Evolutionary conservation across 2,888 invertebrate species (phyloP).

Genomic region (Rotaria macrura): DNA sequence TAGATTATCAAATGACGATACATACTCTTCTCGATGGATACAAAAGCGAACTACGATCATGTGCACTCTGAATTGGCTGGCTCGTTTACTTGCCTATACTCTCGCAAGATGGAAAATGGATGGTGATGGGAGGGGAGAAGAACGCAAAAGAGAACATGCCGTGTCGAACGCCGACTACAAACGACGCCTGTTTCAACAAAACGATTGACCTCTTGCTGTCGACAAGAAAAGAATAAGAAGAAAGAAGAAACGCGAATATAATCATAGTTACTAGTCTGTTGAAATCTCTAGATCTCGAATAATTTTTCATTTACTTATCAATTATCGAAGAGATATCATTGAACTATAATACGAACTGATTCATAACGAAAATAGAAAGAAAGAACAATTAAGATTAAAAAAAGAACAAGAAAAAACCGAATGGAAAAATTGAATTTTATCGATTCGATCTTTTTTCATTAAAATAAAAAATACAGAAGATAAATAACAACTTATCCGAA

Average conservation of each 20-base stretch:
- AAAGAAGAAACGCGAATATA: not conserved
- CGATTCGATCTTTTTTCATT: not conserved
- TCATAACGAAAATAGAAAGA: not conserved
- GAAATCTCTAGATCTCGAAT: not conserved
- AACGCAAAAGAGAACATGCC: conserved; percentile 8
- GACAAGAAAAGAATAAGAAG: conserved; percentile 5
- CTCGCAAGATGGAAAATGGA: conserved; percentile 12
- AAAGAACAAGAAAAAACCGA: not conserved
- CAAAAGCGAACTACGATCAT: not conserved
- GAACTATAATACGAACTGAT: not conserved
- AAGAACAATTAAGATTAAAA: no score
- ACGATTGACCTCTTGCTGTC: conserved; percentile 1
- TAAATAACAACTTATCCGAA: conserved; percentile 15
- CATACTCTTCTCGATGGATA: not conserved
- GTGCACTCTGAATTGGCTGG: conserved; percentile 8
- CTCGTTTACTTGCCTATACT: not conserved
- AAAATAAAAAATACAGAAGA: not conserved
- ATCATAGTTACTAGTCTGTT: not conserved
- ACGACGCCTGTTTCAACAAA: conserved; percentile 12
- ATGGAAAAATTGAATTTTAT: not conserved
- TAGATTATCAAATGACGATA: not conserved
- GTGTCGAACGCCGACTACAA: conserved; percentile 1
- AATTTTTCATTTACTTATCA: not conserved
- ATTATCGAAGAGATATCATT: not conserved
- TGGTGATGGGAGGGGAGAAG: not conserved